Evolutionary conservation across 2,113 vertebrate species (phyloP).

Genomic region (Orcinus orca): DNA sequence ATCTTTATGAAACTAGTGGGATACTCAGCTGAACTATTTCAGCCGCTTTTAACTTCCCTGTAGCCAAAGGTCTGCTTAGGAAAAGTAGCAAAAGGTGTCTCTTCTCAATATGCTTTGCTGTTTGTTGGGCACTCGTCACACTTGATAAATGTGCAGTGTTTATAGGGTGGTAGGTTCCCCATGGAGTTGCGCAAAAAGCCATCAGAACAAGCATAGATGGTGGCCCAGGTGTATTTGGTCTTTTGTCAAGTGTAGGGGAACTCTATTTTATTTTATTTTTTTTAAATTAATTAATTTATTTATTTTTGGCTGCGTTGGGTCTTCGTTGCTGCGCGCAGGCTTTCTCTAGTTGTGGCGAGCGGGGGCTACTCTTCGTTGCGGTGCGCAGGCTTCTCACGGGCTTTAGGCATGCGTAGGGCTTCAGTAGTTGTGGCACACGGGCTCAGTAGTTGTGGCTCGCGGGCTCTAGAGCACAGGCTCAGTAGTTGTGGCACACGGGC

Average conservation of each 20-base stretch:
- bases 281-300: rapidly evolving
- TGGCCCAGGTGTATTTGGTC: neutral
- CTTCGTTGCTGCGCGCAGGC: too few species aligned
- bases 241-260: neutral
- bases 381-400: too few species aligned
- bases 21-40: neutral
- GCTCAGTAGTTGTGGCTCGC: too few species aligned
- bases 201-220: neutral
- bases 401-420: too few species aligned
- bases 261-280: too few species aligned
- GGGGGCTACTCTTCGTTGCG: too few species aligned
- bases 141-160: neutral
- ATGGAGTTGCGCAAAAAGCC: neutral
- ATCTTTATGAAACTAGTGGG: neutral
- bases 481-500: too few species aligned
- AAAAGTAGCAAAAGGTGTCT: neutral
- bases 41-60: neutral
- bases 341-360: too few species aligned
- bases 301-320: too few species aligned
- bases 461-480: too few species aligned
- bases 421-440: too few species aligned
- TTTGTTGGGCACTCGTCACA: neutral
- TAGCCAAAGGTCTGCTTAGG: neutral
- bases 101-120: neutral
- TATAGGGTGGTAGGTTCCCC: rapidly evolving